phyloP scores from a whole-genome alignment of 1,140 invertebrate genomes.

The Prorops nasuta region DNA sequence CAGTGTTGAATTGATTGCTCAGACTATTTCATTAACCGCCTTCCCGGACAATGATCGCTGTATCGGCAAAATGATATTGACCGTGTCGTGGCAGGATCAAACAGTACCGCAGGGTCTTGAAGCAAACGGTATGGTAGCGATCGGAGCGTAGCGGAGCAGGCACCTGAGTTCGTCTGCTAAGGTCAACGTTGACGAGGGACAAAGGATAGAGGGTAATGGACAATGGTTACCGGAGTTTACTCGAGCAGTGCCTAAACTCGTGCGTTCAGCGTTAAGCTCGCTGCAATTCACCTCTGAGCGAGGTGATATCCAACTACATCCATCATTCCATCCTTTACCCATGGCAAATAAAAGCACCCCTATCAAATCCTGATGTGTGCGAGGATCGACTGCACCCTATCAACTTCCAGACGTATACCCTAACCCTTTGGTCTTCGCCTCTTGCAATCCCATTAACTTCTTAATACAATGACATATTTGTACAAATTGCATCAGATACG shows the following conservation, averaged over 20 bases:
- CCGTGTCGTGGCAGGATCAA: conserved; percentile 7
- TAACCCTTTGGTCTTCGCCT: too few species aligned
- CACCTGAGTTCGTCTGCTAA: background rate
- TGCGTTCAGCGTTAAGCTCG: conserved; percentile 7
- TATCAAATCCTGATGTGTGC: too few species aligned
- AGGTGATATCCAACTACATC: too few species aligned
- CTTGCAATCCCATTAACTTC: too few species aligned
- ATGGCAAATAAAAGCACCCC: too few species aligned
- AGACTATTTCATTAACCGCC: background rate
- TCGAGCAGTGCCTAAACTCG: conserved; percentile 18
- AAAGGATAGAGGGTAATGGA: conserved; percentile 16
- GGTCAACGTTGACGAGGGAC: conserved; percentile 14
- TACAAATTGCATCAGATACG: too few species aligned
- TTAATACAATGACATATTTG: too few species aligned
- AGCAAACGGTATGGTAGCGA: too few species aligned
- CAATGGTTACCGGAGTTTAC: conserved; percentile 20
- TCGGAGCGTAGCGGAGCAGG: background rate
- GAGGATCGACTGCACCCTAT: too few species aligned
- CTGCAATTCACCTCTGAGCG: conserved; percentile 10
- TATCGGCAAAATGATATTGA: conserved; percentile 1
- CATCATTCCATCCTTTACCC: too few species aligned
- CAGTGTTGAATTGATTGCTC: too few species aligned
- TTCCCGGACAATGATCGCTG: background rate
- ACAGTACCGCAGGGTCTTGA: background rate
- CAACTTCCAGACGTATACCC: too few species aligned